Evolutionary conservation across 2,888 invertebrate genomes (phyloP), one percentile per base, ranked within the genome.

Genomic region (Leptinotarsa juncta): DNA sequence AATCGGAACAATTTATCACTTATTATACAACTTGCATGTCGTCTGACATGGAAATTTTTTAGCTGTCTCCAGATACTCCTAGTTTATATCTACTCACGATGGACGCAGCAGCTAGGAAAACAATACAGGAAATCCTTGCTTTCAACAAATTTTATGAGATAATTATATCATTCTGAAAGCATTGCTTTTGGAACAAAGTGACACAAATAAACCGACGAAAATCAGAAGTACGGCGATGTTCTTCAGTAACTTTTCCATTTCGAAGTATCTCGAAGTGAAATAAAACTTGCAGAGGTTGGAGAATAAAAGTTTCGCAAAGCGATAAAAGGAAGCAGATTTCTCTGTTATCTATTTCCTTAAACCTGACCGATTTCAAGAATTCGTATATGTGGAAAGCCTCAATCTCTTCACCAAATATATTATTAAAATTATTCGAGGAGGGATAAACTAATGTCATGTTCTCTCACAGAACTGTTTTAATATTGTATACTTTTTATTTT

Each of bases 171-270:
- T 12, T 53, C 53, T 18, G 18, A 7, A 53, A 7, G 53, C 18
- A 7, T 53, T 12, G 18, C 18, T 18, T 53, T 12, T 3, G 53
- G 3, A 53, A 18, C 53, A 53, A 53, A 53, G 42, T 42, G 42
- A 42, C 42, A 42, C 42, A 10, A 10, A 57, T 23, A 57, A 23
- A 57, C 14, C 18, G 20, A 57, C 18, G 23, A 23, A 14, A 14
- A 57, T 57, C 23, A 57, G 57, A 23, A 51, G 62, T 60, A 32
- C 72, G 42, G 16, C 68, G 23, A 51, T 65, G 20, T 53, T 32
- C 68, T 12, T 42, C 72, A 50, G 65, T 53, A 53, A 65, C 51
- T 51, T 72, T 42, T 49, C 50, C 42, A 62, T 62, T 42, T n/a
- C 16, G 4, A 42, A 62, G 32, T 62, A 26, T 62, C 62, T 62